Conservation (phyloP, 2,797 vertebrate species). For the Tokudaia tokunoshimensis region DNA sequence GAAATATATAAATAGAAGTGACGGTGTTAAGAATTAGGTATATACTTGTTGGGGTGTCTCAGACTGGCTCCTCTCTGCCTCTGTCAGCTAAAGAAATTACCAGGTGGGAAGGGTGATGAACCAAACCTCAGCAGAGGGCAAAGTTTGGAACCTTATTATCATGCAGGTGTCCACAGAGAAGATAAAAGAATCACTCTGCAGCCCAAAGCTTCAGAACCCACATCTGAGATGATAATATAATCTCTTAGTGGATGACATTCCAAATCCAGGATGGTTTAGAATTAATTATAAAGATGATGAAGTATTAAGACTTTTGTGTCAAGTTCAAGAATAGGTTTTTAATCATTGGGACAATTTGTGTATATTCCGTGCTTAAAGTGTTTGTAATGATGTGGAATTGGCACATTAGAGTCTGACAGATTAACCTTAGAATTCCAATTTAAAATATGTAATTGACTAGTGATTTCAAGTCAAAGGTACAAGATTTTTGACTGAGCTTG, state of each 20-base stretch:
- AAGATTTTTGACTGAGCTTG: constrained; percentile 60
- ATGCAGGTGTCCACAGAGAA: not conserved
- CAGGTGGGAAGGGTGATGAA: not conserved
- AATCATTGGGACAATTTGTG: constrained; percentile 67
- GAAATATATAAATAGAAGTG: constrained; percentile 45
- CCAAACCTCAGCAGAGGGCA: not conserved
- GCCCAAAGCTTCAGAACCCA: not conserved
- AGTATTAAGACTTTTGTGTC: constrained; percentile 73
- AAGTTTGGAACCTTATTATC: not conserved
- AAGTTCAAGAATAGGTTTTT: constrained; percentile 75
- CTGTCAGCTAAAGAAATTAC: constrained; percentile 16
- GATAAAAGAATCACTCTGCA: constrained; percentile 8
- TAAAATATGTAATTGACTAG: constrained; percentile 74
- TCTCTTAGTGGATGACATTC: constrained; percentile 39
- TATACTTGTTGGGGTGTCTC: not conserved
- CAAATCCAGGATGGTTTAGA: constrained; percentile 64
- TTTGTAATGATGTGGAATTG: constrained; percentile 69
- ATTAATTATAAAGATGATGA: constrained; percentile 75
- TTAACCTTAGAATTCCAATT: constrained; percentile 70
- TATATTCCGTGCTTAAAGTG: constrained; percentile 73
- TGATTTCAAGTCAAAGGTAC: constrained; percentile 69
- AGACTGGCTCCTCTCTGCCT: not conserved
- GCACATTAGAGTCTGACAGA: constrained; percentile 53
- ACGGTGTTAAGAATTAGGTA: not conserved
- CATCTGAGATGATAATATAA: constrained; percentile 53